Evolutionary conservation across 2,113 vertebrate species (phyloP), one percentile per base, ranked within the genome.

Genomic region (Tenrec ecaudatus): DNA sequence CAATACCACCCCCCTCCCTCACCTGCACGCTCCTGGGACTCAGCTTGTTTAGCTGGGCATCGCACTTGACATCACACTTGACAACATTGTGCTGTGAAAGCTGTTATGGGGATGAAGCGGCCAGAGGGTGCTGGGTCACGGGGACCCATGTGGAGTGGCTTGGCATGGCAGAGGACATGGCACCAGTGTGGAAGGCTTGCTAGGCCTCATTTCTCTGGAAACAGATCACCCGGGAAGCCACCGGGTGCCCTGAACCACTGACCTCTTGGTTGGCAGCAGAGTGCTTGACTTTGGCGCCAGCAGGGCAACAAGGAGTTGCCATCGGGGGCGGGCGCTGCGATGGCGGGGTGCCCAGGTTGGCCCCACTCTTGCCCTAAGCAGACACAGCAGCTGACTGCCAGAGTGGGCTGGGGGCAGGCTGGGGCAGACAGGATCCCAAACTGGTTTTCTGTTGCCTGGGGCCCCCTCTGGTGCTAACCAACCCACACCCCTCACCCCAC

Each of bases 331-430:
- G 31, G 29, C 38, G 19, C 9, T 20, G 31, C 22, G 9, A 3
- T 6, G 62, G 31, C 23, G 16, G 57, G 22, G 3, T 29, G 47
- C 36, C 7, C 58, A 10, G 16, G 0, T 15, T 16, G 3, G 17
- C 82, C 40, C n/a, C 27, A 0, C 29, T 78, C 47, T 0, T 7
- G 1, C 36, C 53, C 38, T 20, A 27, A 33, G 79, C 86, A 16
- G 66, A 57, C 33, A 31, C 38, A 1, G 33, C 14, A 53, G 47
- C 47, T 14, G 47, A 14, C 47, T 53, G 47, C 47, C 20, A 81
- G 75, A 64, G 0, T 0, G 4, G 82, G 31, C 47, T 14, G 12
- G 57, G 12, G 88, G 69, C 0, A 0, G 58, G 69, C 53, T 0
- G 3, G 82, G 38, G 38, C 36, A 0, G 79, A 47, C 36, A 17